Base-by-base conservation (phyloP, 2,888 invertebrate genomes). In the Tinea trinotella region DNA sequence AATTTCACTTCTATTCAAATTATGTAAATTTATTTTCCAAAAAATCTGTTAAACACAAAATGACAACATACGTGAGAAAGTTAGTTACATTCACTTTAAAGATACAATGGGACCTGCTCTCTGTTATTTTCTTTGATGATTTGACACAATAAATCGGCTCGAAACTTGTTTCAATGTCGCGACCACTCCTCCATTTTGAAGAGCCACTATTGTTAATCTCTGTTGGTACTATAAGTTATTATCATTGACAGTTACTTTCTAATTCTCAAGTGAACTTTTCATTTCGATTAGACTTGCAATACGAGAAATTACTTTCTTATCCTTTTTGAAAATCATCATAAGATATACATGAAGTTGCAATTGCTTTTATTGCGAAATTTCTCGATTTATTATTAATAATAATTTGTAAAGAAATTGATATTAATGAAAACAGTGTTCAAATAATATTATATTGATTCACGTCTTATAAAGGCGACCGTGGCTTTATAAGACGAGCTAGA, bases 41-140 rank as follows among this genome's bases (percentile, higher is more conserved):
- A 40, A 40, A 40, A 44, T 5, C 6, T 44, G 6, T 44, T 5
- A 17, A 13, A 44, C 44, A 44, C 13, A 36, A 36, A 46, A 46
- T 46, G 18, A 46, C 7, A 18, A 46, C 17, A 12, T 46, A 19
- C 19, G 2, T 18, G 17, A 19, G 46, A 46, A 46, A 46, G 46
- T 19, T 40, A 13, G 3, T 17, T 36, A 19, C 46, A n/a, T 46
- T 46, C 18, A 10, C 46, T 19, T 46, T 46, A 18, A 9, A 7
- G 46, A 19, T n/a, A 46, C 46, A 46, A 46, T 46, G 46, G 46
- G 2, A 46, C 46, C 19, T 46, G 46, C 46, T 46, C 10, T 46
- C 17, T 19, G 46, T 19, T 19, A 46, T 46, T 46, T 46, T 46
- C 46, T 46, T n/a, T 46, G 46, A 46, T 46, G 46, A 46, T 46